phyloP scores from a whole-genome alignment of 2,888 invertebrate genomes.

The Caenorhabditis sp. region DNA sequence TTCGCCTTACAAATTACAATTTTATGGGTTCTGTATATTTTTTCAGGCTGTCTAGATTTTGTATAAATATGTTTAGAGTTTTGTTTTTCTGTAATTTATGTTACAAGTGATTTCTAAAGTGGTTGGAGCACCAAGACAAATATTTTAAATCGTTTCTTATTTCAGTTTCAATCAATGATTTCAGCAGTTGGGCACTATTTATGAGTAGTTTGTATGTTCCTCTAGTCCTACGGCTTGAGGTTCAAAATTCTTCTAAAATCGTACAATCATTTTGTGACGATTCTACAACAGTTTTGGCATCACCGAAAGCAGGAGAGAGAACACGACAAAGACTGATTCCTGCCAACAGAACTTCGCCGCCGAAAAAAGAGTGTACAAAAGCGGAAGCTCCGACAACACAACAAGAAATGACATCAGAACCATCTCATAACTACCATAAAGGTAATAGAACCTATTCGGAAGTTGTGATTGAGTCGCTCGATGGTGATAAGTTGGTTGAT shows the following conservation, averaged over 20 bases:
- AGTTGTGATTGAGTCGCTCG: constrained; percentile 60
- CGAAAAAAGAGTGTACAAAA: constrained; percentile 17
- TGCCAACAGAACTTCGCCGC: constrained; percentile 31
- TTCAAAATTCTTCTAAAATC: constrained; percentile 16
- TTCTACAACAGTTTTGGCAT: constrained; percentile 9
- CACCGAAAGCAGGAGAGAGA: constrained; percentile 40
- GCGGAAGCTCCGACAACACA: constrained; percentile 12
- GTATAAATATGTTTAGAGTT: background rate
- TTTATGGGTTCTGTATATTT: background rate
- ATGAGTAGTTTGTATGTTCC: constrained; percentile 46
- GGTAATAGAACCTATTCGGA: constrained; percentile 64
- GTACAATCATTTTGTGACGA: constrained; percentile 31
- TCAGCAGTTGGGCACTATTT: no score
- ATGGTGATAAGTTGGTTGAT: constrained; percentile 38
- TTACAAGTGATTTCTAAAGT: no score
- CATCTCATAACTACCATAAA: constrained; percentile 3
- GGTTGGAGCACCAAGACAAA: no score
- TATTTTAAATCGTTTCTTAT: no score
- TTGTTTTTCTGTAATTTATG: background rate
- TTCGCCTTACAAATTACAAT: background rate
- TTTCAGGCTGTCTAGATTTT: background rate
- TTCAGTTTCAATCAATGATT: no score
- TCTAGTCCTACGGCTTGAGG: constrained; percentile 44
- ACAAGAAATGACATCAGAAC: background rate
- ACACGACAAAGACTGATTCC: constrained; percentile 34